Base-by-base conservation (phyloP, 2,797 vertebrate species). In the Natrix natrix region DNA sequence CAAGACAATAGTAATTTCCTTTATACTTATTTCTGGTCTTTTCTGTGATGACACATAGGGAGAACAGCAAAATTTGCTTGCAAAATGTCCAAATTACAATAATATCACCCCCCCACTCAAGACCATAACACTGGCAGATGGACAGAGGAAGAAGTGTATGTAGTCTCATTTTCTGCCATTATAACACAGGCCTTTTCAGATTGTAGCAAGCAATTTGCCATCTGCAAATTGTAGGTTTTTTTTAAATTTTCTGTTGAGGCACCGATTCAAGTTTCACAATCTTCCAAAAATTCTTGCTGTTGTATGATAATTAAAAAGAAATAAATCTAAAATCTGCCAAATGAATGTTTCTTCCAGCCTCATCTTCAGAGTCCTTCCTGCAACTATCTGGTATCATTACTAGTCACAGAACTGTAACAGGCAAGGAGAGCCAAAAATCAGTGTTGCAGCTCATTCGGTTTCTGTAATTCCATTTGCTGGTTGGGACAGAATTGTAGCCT, bases 111-210 rank as follows among this genome's bases (percentile, higher is more conserved):
- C 48, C 48, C 94, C 93, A 86, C 95, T 28, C 56, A 94, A 96
- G 95, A 96, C 95, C 96, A 37, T 96, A 96, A 95, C 95, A 95
- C 95, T 95, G 94, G 96, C 97, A 98, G 97, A 97, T 97, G 96
- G 97, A 97, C 96, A 97, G 95, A 97, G 95, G 95, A 97, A 97
- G 96, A 97, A 48, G 90, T 94, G 95, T 96, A 96, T 60, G 61
- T 96, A 96, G 96, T 97, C 96, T 97, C 95, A 92, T 97, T 97
- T 96, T 96, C 94, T 96, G 95, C 95, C 94, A 93, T 96, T 96
- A 94, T 94, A 94, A 91, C 94, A 96, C 95, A 94, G 94, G 96
- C 95, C 95, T 95, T 95, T 96, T 96, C 97, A 97, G 95, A 96
- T 94, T 96, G 96, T 93, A 94, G 87, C 91, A 93, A 97, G 94